phyloP scores from a whole-genome alignment of 2,888 invertebrate species.

The Anaspis maculata region DNA sequence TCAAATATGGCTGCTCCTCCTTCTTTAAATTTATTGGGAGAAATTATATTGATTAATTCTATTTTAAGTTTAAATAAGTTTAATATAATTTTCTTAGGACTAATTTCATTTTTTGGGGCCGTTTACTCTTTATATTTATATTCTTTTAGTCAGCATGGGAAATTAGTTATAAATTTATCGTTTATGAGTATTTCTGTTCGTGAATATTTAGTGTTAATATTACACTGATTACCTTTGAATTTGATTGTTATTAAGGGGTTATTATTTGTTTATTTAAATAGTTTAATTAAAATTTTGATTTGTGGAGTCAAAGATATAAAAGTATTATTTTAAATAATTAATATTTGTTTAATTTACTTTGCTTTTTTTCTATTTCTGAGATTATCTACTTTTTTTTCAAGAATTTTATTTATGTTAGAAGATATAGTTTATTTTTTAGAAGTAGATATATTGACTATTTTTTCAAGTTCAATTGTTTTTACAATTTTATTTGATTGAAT shows the following conservation, averaged over 20 bases:
- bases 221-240: conserved; percentile 59
- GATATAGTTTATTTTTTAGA: conserved; percentile 46
- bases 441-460: conserved; percentile 48
- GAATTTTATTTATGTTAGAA: conserved; percentile 38
- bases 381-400: no score
- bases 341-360: conserved; percentile 48
- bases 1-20: conserved; percentile 61
- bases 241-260: no score
- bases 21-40: conserved; percentile 58
- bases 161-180: conserved; percentile 12
- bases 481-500: conserved; percentile 57
- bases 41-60: conserved; percentile 56
- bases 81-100: conserved; percentile 47
- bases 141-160: conserved; percentile 55
- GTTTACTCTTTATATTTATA: conserved; percentile 58
- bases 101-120: conserved; percentile 57
- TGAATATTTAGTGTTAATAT: conserved; percentile 52
- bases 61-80: conserved; percentile 46
- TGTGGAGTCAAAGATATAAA: conserved; percentile 54
- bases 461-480: conserved; percentile 44
- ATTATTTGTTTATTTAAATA: conserved; percentile 53
- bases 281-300: conserved; percentile 61
- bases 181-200: conserved; percentile 36
- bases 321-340: conserved; percentile 31
- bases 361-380: conserved; percentile 45